Evolutionary conservation across 1,140 invertebrate species (phyloP).

Genomic region (Eufriesea mexicana): DNA sequence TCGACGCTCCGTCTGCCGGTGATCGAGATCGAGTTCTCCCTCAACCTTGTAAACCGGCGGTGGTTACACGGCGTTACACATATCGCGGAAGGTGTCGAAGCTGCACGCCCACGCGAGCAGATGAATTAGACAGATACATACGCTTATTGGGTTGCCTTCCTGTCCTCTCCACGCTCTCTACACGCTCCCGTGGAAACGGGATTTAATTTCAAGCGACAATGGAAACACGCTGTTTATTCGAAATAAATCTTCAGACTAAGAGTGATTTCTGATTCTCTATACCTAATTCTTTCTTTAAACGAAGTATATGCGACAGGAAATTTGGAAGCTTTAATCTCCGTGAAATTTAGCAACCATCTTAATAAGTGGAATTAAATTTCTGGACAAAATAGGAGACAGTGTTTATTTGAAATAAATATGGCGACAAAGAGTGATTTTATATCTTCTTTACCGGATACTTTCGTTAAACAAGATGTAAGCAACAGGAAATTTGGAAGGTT

Average conservation of each 20-base stretch:
- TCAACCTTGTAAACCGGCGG: slow-evolving; percentile 64
- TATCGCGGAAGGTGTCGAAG: slow-evolving; percentile 67
- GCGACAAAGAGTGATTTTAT: no score
- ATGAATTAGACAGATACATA: slow-evolving; percentile 60
- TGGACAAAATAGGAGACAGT: no score
- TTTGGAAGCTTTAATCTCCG: no score
- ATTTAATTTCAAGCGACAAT: not conserved
- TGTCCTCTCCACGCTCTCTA: not conserved
- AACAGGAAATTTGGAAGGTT: no score
- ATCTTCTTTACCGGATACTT: no score
- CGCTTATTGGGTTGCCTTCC: slow-evolving; percentile 41
- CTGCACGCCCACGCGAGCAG: slow-evolving; percentile 48
- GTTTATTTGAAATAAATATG: no score
- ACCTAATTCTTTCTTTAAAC: no score
- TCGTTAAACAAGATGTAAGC: no score
- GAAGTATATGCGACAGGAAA: no score
- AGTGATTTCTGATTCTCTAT: not conserved
- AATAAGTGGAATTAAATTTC: no score
- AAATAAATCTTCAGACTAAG: not conserved
- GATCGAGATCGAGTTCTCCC: slow-evolving; percentile 59
- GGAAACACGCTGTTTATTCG: not conserved
- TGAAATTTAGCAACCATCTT: no score
- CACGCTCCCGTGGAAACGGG: not conserved
- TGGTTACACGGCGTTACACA: slow-evolving; percentile 65
- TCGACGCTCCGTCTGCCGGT: not conserved